Base-by-base conservation (phyloP, 2,113 vertebrate genomes). In the Sprattus sprattus region DNA sequence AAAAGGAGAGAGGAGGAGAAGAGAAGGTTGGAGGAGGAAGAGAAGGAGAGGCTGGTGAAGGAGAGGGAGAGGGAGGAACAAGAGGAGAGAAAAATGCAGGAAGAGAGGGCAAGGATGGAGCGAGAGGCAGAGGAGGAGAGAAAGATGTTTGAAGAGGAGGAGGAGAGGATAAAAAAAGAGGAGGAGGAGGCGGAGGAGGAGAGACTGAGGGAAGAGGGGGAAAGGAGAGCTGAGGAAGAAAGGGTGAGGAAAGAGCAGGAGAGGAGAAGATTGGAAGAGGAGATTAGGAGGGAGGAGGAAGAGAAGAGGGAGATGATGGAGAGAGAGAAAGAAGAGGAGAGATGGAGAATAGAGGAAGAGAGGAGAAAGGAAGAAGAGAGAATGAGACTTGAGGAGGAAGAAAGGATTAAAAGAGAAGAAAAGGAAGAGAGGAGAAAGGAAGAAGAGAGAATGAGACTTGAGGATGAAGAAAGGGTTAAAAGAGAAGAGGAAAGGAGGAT, bases 231-330 rank as follows among this genome's bases (percentile, higher is more conserved):
- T 39, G 82, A 86, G 32, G 46, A 50, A 25, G 45, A 78, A 11
- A 52, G 49, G 54, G 39, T 20, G 45, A 49, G 45, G 8, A 32
- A 67, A 47, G 83, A 84, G 50, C n/a, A 57, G 39, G 45, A 67
- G 39, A 67, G 64, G 1, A 84, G 46, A 44, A 46, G 46, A 80
- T 45, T 71, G 0, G 86, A 90, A 83, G 89, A 87, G 47, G 78
- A 49, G 83, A 81, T 47, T n/a, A 54, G 50, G 82, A 44, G 81
- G 54, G 45, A 83, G 75, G 49, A 44, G 4, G 1, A 87, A 4
- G 78, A 82, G 20, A 49, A 39, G 86, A n/a, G n/a, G 15, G 57
- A 20, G 57, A 87, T 39, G 39, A 85, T 0, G 8, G 44, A 84
- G 60, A 78, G 20, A 80, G 25, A 57, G 45, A 50, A 78, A 9